Evolutionary conservation across 2,888 invertebrate species (phyloP).

Genomic region (Nycteola revayana): DNA sequence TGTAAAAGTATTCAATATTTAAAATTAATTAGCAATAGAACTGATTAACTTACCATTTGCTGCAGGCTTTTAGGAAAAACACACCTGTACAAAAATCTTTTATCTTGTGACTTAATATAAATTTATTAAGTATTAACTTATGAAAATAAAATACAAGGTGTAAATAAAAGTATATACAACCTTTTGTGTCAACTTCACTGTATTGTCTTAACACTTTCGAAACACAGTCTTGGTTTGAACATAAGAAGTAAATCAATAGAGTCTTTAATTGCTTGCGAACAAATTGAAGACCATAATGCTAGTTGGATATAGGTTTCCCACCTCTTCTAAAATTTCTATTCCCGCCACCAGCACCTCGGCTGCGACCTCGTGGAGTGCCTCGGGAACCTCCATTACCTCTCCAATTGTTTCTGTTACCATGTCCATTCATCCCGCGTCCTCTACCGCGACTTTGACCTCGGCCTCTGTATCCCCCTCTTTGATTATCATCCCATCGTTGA

Average conservation of each 20-base stretch:
- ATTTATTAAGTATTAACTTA: slow-evolving; percentile 69
- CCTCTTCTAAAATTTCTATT: slow-evolving; percentile 68
- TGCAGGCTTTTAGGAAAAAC: slow-evolving; percentile 34
- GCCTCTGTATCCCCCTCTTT: slow-evolving; percentile 48
- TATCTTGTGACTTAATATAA: slow-evolving; percentile 61
- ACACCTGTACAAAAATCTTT: slow-evolving; percentile 53
- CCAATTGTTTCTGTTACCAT: slow-evolving; percentile 62
- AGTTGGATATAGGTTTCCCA: slow-evolving; percentile 61
- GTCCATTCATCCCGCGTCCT: slow-evolving; percentile 64
- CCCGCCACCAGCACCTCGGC: slow-evolving; percentile 44
- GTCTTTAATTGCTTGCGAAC: slow-evolving; percentile 41
- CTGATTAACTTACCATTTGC: slow-evolving; percentile 65
- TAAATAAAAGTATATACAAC: slow-evolving; percentile 75
- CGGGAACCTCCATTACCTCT: slow-evolving; percentile 51
- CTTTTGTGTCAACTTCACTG: slow-evolving; percentile 59
- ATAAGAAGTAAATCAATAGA: slow-evolving; percentile 44
- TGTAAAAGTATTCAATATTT: slow-evolving; percentile 35
- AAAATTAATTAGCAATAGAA: slow-evolving; percentile 46
- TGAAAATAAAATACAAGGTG: slow-evolving; percentile 67
- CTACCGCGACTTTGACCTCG: slow-evolving; percentile 58
- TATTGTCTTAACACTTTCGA: slow-evolving; percentile 59
- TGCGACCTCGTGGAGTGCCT: slow-evolving; percentile 50
- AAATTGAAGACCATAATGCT: slow-evolving; percentile 27
- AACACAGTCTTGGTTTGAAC: slow-evolving; percentile 55
- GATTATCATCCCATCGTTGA: slow-evolving; percentile 56